Conservation (phyloP, 2,113 vertebrate species). For the Catharus minimus region DNA sequence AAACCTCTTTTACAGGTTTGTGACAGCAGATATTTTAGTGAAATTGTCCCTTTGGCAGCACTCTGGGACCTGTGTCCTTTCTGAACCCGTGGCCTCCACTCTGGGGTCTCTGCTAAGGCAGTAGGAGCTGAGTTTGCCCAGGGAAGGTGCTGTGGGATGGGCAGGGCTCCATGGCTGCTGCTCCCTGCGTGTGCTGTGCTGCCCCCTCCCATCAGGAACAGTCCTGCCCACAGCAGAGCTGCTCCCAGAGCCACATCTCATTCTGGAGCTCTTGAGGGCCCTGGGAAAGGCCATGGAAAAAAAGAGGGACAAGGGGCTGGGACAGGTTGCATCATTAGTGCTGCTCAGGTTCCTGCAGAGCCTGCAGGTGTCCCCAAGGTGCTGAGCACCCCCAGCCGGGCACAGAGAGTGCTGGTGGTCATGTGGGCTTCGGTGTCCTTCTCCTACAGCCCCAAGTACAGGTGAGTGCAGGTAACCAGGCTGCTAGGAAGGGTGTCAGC, state of each 20-base stretch:
- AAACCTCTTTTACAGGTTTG: neutral
- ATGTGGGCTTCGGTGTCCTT: fast-evolving
- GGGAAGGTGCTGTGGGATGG: neutral
- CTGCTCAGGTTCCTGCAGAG: neutral
- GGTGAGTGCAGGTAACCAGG: neutral
- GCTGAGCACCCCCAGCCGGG: neutral
- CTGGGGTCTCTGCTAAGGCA: neutral
- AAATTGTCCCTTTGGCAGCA: neutral
- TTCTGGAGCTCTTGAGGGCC: neutral
- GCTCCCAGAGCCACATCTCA: neutral
- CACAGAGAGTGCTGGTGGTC: neutral
- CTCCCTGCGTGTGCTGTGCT: neutral
- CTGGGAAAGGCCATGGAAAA: neutral
- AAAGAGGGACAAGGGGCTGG: neutral
- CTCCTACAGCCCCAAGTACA: fast-evolving
- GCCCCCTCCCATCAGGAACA: neutral
- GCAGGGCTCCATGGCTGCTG: fast-evolving
- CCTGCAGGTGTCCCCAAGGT: neutral
- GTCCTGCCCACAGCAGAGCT: neutral
- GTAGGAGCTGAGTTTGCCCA: neutral
- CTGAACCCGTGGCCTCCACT: fast-evolving
- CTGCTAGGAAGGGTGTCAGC: neutral
- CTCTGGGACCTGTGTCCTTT: neutral
- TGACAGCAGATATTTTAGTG: neutral
- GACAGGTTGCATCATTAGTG: fast-evolving